A percentile compares a stretch with the other conserved stretches of the same genome.
phyloP scores from a whole-genome alignment of 2,113 vertebrate species.

The Myiopsitta monachus region DNA sequence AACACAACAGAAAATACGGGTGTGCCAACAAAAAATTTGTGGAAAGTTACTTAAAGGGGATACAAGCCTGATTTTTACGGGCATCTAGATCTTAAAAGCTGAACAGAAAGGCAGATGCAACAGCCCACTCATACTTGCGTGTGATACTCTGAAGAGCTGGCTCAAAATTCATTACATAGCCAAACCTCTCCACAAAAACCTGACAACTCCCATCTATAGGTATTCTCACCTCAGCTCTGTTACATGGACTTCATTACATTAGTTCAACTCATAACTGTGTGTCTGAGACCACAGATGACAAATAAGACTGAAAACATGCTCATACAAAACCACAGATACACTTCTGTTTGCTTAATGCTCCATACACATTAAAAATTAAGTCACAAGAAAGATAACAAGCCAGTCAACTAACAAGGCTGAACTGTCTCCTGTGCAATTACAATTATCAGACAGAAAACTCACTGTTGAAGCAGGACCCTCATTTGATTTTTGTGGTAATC shows the following conservation, averaged over 20 bases:
- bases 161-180: background rate
- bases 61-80: background rate
- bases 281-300: background rate
- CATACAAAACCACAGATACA: background rate
- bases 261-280: background rate
- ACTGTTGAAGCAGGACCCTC: background rate
- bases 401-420: background rate
- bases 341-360: background rate
- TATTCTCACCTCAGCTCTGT: background rate
- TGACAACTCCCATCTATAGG: background rate
- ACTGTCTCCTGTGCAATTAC: background rate
- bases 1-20: background rate
- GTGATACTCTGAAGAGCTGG: background rate
- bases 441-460: background rate
- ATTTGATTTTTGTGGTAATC: background rate
- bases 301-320: background rate
- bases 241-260: background rate
- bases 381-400: background rate
- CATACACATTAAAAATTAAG: background rate
- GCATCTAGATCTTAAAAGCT: background rate
- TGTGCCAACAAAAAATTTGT: background rate
- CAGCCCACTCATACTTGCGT: background rate
- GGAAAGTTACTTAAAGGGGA: background rate
- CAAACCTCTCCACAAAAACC: background rate
- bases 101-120: background rate